These are phyloP conservation scores for Mus spretus DNA, from an alignment of 2,797 vertebrate genomes.

Conservation along the genomic window DNA sequence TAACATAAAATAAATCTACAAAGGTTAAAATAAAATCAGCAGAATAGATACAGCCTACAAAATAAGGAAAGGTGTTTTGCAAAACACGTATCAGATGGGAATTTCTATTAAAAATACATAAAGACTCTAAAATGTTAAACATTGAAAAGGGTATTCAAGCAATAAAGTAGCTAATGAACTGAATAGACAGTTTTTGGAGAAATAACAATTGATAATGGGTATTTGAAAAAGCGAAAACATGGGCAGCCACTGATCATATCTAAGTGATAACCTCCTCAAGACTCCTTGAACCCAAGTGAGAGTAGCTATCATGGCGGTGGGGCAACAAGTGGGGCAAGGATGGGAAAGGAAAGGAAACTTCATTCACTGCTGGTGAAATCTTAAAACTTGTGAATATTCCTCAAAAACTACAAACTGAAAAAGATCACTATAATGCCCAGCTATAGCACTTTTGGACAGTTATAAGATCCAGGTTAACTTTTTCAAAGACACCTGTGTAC, in stretches of 20 bases:
- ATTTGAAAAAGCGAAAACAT: not conserved
- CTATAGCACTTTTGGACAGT: not conserved
- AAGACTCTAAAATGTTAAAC: not conserved
- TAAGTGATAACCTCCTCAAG: not conserved
- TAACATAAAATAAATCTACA: not conserved
- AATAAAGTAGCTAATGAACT: not conserved
- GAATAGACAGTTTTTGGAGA: not conserved
- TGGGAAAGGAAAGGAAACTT: not conserved
- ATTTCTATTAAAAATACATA: not conserved
- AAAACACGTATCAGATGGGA: not conserved
- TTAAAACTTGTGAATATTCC: not conserved
- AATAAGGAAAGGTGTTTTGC: not conserved
- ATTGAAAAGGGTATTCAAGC: not conserved
- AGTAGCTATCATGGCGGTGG: not conserved
- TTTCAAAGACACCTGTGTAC: not conserved
- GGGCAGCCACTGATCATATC: not conserved
- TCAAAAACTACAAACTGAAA: not conserved
- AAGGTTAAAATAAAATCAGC: not conserved
- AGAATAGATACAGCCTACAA: not conserved
- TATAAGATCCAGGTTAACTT: not conserved
- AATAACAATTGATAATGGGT: not conserved
- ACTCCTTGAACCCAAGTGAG: not conserved
- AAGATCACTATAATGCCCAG: not conserved
- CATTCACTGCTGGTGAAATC: not conserved
- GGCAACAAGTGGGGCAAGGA: not conserved